These are phyloP conservation scores for Synodontis membranacea DNA, from an alignment of 2,113 vertebrate genomes.

Conservation along the genomic window DNA sequence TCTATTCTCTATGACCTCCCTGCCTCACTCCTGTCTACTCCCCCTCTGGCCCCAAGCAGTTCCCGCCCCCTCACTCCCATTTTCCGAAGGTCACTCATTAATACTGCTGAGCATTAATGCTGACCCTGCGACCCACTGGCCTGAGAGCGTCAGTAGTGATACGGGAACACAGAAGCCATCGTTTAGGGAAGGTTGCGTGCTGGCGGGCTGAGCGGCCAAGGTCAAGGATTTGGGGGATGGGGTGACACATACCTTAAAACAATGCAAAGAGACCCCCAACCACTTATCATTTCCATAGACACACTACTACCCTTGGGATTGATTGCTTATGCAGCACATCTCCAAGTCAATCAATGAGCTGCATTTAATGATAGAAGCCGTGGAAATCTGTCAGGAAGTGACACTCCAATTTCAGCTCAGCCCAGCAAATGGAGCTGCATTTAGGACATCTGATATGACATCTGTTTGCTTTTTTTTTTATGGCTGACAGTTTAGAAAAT, in stretches of 20 bases:
- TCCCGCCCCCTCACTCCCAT: slow-evolving; percentile 50
- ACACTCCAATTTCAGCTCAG: slow-evolving; percentile 38
- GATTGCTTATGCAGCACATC: slow-evolving; percentile 67
- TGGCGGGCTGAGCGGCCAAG: slow-evolving; percentile 62
- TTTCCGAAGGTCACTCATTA: slow-evolving; percentile 79
- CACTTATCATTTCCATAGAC: slow-evolving; percentile 59
- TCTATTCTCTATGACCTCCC: slow-evolving; percentile 73
- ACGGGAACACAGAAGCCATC: slow-evolving; percentile 61
- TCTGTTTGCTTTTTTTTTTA: slow-evolving; percentile 36
- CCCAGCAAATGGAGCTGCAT: slow-evolving; percentile 26
- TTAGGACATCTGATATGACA: slow-evolving; percentile 33
- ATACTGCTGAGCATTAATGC: slow-evolving; percentile 72
- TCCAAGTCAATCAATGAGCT: slow-evolving; percentile 73
- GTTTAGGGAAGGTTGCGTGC: slow-evolving; percentile 55
- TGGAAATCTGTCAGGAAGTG: slow-evolving; percentile 50
- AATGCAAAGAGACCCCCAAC: slow-evolving; percentile 65
- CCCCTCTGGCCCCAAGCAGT: slow-evolving; percentile 46
- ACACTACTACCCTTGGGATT: slow-evolving; percentile 61
- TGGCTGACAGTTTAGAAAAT: slow-evolving; percentile 29
- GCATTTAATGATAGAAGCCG: slow-evolving; percentile 63
- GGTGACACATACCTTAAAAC: slow-evolving; percentile 64
- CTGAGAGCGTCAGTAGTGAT: slow-evolving; percentile 66
- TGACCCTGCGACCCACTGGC: slow-evolving; percentile 68
- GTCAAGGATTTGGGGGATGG: slow-evolving; percentile 67
- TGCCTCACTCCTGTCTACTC: slow-evolving; percentile 55